Base-by-base conservation (phyloP, 2,888 invertebrate genomes). In the Eupelmus urozonus region DNA sequence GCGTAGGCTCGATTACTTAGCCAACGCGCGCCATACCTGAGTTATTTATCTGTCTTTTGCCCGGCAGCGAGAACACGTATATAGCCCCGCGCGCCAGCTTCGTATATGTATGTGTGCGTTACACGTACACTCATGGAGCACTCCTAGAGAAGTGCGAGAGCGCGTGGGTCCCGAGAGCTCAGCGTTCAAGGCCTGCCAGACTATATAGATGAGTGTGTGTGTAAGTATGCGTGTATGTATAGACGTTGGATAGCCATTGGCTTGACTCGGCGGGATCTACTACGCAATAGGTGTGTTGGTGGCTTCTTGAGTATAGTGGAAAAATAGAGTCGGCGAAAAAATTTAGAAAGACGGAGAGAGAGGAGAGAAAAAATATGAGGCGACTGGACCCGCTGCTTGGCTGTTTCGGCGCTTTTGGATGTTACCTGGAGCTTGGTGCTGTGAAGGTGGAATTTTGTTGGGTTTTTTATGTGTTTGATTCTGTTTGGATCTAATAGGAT, bases 1-100 rank as follows among this genome's bases (percentile, higher is more conserved):
- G 86, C 86, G 87, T 86, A 85, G 85, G 86, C 86, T 87, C 86
- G 84, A 87, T 88, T 88, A 87, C 87, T 88, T 85, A 87, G 85
- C 87, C 85, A 87, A 87, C 85, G 85, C 87, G 87, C 85, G 85
- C 87, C 87, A 85, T 88, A 87, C 81, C 85, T 85, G 85, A 86
- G 85, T 88, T 88, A 88, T 88, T 88, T 88, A 87, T 88, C 87
- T 86, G 86, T 86, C 87, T 88, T 87, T 87, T 86, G 85, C 84
- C 85, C 85, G 83, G 85, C 87, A 86, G 87, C 86, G 81, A 83
- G 83, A 84, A 85, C 85, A 84, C 84, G 84, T 85, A 84, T 81
- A 77, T 18, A 20, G 5, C 2, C n/a, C 13, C 16, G 11, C 45
- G n/a, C 9, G 18, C 13, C 23, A 53, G 27, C 4, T 4, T 20